Conservation (phyloP, 2,888 invertebrate genomes). For the Pseudoips prasinana region DNA sequence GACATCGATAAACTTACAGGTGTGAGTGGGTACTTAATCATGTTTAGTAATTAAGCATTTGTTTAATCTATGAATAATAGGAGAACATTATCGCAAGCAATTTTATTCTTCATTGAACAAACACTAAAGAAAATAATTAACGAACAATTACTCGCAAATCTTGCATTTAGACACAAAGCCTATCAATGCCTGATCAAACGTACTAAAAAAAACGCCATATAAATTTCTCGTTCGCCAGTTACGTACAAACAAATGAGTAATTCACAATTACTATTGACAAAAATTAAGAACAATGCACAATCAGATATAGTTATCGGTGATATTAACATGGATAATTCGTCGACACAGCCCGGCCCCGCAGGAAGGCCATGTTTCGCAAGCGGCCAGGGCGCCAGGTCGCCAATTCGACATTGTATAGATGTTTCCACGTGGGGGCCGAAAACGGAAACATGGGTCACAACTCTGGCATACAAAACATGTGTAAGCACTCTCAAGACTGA, state of each 20-base stretch:
- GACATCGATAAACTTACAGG: no score
- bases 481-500: slow-evolving; percentile 23
- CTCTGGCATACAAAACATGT: slow-evolving; percentile 58
- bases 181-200: slow-evolving; percentile 13
- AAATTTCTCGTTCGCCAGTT: slow-evolving; percentile 1
- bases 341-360: slow-evolving; percentile 47
- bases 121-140: no score
- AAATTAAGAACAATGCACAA: slow-evolving; percentile 31
- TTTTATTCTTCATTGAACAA: no score
- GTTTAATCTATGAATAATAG: no score
- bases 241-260: slow-evolving; percentile 28
- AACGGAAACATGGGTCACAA: slow-evolving; percentile 70
- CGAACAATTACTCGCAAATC: no score
- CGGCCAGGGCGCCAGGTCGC: slow-evolving; percentile 55
- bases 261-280: slow-evolving; percentile 30
- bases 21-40: no score
- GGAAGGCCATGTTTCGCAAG: slow-evolving; percentile 64
- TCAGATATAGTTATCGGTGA: slow-evolving; percentile 37
- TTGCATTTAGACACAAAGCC: neutral
- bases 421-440: slow-evolving; percentile 67
- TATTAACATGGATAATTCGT: slow-evolving; percentile 34
- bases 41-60: no score
- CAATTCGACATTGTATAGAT: slow-evolving; percentile 73
- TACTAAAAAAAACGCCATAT: slow-evolving; percentile 21
- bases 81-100: no score